phyloP scores from a whole-genome alignment of 1,140 invertebrate genomes.

The Hylyphantes graminicola region DNA sequence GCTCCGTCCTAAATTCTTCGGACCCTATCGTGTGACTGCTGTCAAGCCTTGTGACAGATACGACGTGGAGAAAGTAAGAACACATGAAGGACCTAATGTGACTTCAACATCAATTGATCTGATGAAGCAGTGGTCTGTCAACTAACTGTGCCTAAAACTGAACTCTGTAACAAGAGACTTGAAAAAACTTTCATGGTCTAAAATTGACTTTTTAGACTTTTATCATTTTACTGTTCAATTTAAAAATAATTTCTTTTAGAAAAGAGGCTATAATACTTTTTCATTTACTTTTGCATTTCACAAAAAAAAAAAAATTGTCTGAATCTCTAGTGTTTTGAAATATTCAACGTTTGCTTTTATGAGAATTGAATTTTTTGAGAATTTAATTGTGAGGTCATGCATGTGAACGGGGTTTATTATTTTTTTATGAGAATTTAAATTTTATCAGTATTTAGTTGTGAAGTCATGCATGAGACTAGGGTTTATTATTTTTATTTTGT shows the following conservation, averaged over 20 bases:
- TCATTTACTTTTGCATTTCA: neutral
- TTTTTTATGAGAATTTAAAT: neutral
- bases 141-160: neutral
- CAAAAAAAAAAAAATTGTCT: too few relatives aligned
- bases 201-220: neutral
- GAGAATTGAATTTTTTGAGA: neutral
- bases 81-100: constrained; percentile 1
- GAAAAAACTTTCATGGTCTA: neutral
- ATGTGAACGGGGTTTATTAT: neutral
- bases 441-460: neutral
- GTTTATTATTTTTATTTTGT: constrained; percentile 2
- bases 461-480: neutral
- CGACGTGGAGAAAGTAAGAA: constrained; percentile 11
- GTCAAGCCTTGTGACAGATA: constrained; percentile 8
- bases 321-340: neutral
- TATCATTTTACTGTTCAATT: neutral
- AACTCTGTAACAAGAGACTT: neutral
- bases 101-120: neutral
- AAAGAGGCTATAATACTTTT: neutral
- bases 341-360: neutral
- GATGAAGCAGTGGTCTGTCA: neutral
- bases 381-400: neutral
- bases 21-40: neutral
- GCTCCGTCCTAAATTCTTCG: constrained; percentile 7
- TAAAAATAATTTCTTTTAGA: neutral